Evolutionary conservation across 2,797 vertebrate species (phyloP), one percentile per base, ranked within the genome.

Genomic region (Gadopsis bispinosus): DNA sequence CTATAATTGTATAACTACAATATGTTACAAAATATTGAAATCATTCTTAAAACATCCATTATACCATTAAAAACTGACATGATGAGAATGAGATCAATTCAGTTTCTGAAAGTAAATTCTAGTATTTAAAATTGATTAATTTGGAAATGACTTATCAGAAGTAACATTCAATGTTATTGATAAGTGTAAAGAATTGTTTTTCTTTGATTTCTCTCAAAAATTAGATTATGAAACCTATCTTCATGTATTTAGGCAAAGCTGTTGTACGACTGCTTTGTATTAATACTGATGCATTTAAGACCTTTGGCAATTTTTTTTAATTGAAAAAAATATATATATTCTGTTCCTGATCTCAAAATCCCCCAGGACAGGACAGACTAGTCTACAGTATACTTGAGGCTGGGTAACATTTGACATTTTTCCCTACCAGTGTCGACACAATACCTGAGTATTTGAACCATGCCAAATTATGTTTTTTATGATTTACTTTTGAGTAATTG

Each of bases 201-300:
- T 50, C 20, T 67, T 73, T 62, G 69, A 47, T 73, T 79, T 73
- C 77, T 73, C 77, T 35, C 68, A 63, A 73, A 73, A 79, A 13
- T 17, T n/a, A 12, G 10, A 22, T 65, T 41, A 31, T 67, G 37
- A 33, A 33, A 33, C 66, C 50, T 8, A 12, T 22, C n/a, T 51
- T n/a, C 9, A 4, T 51, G 20, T 10, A 8, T n/a, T 48, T n/a
- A 50, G 19, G 20, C 48, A 50, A 50, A 50, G 48, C 20, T 50
- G 10, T 48, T 5, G 7, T 48, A 19, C 19, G 1, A 3, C 20
- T n/a, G 48, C 48, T 10, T n/a, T 50, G 48, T n/a, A 8, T n/a
- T 50, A 47, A 47, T 47, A 19, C 45, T 19, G 17, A 19, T 47
- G 45, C 16, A 45, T 47, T 47, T 17, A 17, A 47, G 45, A 47